phyloP scores from a whole-genome alignment of 2,797 vertebrate genomes.

The Xyrichtys novacula region DNA sequence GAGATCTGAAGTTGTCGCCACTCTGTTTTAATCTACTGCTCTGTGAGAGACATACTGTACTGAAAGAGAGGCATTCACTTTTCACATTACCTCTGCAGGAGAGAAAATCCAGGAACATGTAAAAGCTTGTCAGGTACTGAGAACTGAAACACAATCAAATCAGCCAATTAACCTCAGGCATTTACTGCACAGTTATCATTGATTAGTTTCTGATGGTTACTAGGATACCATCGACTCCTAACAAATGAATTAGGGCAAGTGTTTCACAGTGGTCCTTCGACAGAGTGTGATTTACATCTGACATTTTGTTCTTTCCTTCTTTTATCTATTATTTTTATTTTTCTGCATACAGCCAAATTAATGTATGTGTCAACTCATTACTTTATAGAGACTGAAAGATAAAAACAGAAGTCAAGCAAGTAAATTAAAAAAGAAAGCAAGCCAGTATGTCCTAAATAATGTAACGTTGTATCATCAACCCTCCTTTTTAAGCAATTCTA shows the following conservation, averaged over 20 bases:
- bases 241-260: not conserved
- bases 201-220: slow-evolving; percentile 23
- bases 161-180: slow-evolving; percentile 7
- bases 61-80: not conserved
- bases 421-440: too few relatives aligned
- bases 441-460: too few relatives aligned
- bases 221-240: not conserved
- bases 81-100: not conserved
- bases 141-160: slow-evolving; percentile 14
- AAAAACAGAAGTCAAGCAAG: too few relatives aligned
- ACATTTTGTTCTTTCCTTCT: not conserved
- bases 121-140: slow-evolving; percentile 3
- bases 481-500: too few relatives aligned
- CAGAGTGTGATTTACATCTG: slow-evolving; percentile 1
- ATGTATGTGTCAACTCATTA: not conserved
- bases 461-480: too few relatives aligned
- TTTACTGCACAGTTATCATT: slow-evolving; percentile 20
- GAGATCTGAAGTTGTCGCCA: too few relatives aligned
- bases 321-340: not conserved
- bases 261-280: not conserved
- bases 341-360: not conserved
- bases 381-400: not conserved
- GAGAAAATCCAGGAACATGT: not conserved
- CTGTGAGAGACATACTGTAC: not conserved
- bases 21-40: too few relatives aligned